Evolutionary conservation across 2,113 vertebrate genomes (phyloP).

Genomic region (Alectura lathami): DNA sequence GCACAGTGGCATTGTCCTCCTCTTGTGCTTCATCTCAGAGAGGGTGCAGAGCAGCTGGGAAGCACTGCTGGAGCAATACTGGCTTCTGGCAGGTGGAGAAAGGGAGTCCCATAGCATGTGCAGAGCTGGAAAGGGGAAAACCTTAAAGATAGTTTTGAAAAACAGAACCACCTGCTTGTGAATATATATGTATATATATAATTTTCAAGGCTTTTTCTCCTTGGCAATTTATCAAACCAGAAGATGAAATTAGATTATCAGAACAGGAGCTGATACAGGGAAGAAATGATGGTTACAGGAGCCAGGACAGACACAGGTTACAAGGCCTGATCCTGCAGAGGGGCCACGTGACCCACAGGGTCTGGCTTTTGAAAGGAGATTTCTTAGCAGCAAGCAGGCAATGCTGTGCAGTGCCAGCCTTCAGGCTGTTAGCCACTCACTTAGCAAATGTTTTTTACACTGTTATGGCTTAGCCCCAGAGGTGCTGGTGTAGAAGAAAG

Average conservation of each 20-base stretch:
- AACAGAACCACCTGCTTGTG: background rate
- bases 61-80: slow-evolving; percentile 18
- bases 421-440: background rate
- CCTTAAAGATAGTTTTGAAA: background rate
- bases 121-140: background rate
- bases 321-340: background rate
- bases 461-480: background rate
- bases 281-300: background rate
- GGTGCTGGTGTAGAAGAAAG: background rate
- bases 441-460: background rate
- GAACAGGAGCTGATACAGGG: background rate
- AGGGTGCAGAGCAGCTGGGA: background rate
- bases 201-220: background rate
- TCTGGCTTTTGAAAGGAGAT: background rate
- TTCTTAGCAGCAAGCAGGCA: background rate
- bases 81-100: slow-evolving; percentile 36
- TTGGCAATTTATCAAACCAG: background rate
- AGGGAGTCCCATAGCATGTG: background rate
- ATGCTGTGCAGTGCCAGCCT: background rate
- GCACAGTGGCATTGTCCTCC: background rate
- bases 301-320: background rate
- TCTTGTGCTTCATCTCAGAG: background rate
- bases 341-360: background rate
- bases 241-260: background rate
- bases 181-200: background rate